These are phyloP conservation scores for Hirtodrosophila alboralis DNA, from an alignment of 2,888 invertebrate genomes.

Conservation along the genomic window DNA sequence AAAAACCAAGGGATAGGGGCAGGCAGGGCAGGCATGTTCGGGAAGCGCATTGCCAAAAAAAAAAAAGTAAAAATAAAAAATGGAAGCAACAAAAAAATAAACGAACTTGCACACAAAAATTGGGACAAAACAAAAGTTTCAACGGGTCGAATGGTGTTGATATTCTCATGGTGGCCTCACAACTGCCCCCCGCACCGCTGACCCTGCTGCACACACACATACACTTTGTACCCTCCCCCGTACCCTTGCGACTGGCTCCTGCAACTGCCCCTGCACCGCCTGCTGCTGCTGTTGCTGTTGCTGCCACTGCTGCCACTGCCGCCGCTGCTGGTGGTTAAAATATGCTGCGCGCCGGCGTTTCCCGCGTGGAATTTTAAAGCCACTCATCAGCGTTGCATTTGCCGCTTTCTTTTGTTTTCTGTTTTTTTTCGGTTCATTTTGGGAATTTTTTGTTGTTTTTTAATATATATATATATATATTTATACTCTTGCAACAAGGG, in stretches of 20 bases:
- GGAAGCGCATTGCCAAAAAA: conserved; percentile 59
- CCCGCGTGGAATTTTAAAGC: conserved; percentile 70
- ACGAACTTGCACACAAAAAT: conserved; percentile 61
- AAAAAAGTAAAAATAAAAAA: conserved; percentile 38
- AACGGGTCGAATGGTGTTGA: conserved; percentile 69
- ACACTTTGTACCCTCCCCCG: no score
- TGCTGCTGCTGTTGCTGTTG: no score
- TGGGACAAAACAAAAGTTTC: conserved; percentile 76
- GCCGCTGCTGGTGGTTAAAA: conserved; percentile 55
- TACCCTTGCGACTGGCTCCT: no score
- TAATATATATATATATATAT: conserved; percentile 19
- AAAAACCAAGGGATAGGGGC: not conserved
- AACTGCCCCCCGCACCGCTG: not conserved
- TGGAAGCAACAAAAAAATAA: conserved; percentile 34
- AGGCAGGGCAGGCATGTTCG: conserved; percentile 21
- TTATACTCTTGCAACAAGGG: conserved; percentile 16
- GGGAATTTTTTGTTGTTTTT: conserved; percentile 1
- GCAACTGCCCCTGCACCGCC: no score
- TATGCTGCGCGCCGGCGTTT: conserved; percentile 66
- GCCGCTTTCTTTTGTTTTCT: conserved; percentile 59
- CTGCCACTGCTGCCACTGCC: not conserved
- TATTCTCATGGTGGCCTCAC: conserved; percentile 66
- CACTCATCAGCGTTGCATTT: conserved; percentile 72
- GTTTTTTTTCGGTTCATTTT: conserved; percentile 17
- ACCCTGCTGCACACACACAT: no score